Conservation (phyloP, 2,113 vertebrate species). For the Ammodytes dubius region DNA sequence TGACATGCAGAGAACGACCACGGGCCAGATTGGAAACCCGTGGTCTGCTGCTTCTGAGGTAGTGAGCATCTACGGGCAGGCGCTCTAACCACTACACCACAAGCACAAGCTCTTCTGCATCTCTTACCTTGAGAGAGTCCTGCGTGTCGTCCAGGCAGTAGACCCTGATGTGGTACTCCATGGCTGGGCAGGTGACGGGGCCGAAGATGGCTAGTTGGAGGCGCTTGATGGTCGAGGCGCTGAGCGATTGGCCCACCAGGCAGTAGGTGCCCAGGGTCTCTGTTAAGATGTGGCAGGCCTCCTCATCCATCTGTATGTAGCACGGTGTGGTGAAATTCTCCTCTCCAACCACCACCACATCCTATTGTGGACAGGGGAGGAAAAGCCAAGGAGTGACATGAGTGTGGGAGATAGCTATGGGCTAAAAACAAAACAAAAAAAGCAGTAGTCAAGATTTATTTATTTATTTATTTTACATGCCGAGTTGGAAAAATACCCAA, state of each 20-base stretch:
- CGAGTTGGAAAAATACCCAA: neutral
- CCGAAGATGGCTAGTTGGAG: constrained; percentile 96
- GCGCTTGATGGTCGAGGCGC: constrained; percentile 93
- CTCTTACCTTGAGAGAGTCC: constrained; percentile 92
- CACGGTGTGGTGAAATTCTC: constrained; percentile 98
- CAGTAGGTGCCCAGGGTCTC: constrained; percentile 95
- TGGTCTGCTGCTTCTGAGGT: too few relatives aligned
- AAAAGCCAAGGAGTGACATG: neutral
- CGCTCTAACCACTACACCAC: too few relatives aligned
- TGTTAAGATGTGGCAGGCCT: constrained; percentile 96
- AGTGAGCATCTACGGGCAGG: too few relatives aligned
- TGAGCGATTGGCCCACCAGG: constrained; percentile 93
- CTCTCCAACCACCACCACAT: constrained; percentile 94
- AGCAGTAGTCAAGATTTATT: neutral
- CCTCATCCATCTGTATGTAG: constrained; percentile 95
- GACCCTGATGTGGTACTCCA: constrained; percentile 95
- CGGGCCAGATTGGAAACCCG: too few relatives aligned
- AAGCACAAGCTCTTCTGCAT: neutral
- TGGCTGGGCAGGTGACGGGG: constrained; percentile 90
- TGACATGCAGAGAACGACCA: too few relatives aligned
- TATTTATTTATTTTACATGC: neutral
- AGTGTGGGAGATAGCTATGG: neutral
- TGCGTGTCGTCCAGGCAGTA: constrained; percentile 98
- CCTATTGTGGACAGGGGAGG: constrained; percentile 78
- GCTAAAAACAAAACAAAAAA: neutral